Evolutionary conservation across 1,140 invertebrate species (phyloP), one percentile per base, ranked within the genome.

Genomic region (Drosophila virilis): DNA sequence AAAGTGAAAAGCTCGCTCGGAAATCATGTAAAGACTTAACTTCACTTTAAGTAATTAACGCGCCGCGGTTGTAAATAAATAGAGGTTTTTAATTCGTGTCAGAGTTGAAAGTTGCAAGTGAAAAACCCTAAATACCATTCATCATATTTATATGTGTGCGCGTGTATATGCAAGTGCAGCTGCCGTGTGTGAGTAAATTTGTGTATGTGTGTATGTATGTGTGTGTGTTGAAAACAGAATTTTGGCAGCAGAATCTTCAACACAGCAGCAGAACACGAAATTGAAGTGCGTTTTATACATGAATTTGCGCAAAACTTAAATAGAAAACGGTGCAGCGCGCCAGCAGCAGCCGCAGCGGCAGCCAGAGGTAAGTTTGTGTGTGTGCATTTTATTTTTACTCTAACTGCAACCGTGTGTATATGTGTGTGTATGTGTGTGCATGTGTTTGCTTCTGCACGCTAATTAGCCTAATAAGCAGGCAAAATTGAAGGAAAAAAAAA

Each of bases 1-100:
- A 85, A 85, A 85, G 74, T 85, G 81, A 85, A 84, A 85, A 77
- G 61, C 65, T 35, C 32, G 59, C 13, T 42, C 48, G 35, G 38
- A 65, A 70, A 32, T 42, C 59, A 77, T 77, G 75, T 70, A 60
- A 74, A 59, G 40, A 58, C 45, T 52, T 61, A 33, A 76, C 59
- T 52, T 52, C 32, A 15, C 43, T 33, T 61, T 40, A 52, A 62
- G 9, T 57, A 57, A 69, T 48, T 69, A 5, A 52, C 33, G 59
- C 32, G 71, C 32, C 35, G 43, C 13, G 40, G 35, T 15, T 46
- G 43, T 35, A 52, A 28, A 10, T 67, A 74, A 8, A 35, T 15
- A 17, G 12, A 32, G 28, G 17, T 22, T 38, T 45, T 33, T 38
- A 13, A 67, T 35, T 38, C 32, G 38, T 52, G 64, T 48, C 37